Evolutionary conservation across 1,140 invertebrate species (phyloP).

Genomic region (Mesaphorura yosii): DNA sequence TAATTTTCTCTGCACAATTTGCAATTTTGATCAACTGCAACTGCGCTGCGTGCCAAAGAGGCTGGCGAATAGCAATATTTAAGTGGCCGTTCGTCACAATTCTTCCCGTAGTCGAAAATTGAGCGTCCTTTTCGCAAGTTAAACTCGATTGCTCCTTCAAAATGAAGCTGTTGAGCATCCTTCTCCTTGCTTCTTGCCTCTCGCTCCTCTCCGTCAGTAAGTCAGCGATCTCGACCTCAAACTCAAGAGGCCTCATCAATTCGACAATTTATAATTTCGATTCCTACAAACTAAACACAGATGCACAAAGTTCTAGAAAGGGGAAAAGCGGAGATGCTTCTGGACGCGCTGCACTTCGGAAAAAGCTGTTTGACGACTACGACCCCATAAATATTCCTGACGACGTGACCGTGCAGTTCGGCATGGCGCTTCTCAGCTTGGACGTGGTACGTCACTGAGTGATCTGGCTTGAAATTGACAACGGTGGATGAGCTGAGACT

Average conservation of each 20-base stretch:
- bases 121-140: too few species aligned
- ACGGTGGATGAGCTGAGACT: constrained; percentile 7
- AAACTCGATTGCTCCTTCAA: too few species aligned
- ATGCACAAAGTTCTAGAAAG: background rate
- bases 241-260: background rate
- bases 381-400: constrained; percentile 15
- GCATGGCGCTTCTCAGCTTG: background rate
- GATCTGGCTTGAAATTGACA: background rate
- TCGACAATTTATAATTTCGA: background rate
- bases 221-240: background rate
- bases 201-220: background rate
- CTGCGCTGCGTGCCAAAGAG: too few species aligned
- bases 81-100: too few species aligned
- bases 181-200: too few species aligned
- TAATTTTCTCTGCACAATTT: too few species aligned
- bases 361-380: constrained; percentile 6
- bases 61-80: too few species aligned
- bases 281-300: background rate
- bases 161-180: too few species aligned
- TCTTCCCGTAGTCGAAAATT: too few species aligned
- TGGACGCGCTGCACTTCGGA: background rate
- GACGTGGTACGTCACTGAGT: constrained; percentile 11
- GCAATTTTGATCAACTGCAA: too few species aligned
- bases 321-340: background rate
- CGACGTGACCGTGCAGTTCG: constrained; percentile 14